Evolutionary conservation across 2,113 vertebrate genomes (phyloP).

Genomic region (Capra hircus): DNA sequence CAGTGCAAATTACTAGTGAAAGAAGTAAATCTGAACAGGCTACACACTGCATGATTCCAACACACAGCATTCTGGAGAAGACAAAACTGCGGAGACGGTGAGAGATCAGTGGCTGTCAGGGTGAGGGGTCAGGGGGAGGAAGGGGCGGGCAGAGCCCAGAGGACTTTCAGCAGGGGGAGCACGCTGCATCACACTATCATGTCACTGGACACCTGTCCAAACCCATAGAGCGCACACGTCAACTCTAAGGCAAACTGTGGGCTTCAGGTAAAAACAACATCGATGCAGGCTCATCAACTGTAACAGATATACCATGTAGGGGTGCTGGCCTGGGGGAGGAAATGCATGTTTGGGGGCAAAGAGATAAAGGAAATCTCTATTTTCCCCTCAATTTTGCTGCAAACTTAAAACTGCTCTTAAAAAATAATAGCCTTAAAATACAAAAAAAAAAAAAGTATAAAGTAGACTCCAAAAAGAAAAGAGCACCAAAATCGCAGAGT

Average conservation of each 20-base stretch:
- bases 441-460: not conserved
- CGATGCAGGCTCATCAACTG: rapidly evolving
- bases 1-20: not conserved
- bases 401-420: not conserved
- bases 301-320: not conserved
- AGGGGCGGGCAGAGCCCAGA: not conserved
- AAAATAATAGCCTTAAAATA: not conserved
- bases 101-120: not conserved
- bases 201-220: not conserved
- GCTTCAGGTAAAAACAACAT: too few relatives aligned
- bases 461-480: not conserved
- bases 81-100: not conserved
- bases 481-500: not conserved
- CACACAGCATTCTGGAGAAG: not conserved
- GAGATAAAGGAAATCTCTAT: too few relatives aligned
- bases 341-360: too few relatives aligned
- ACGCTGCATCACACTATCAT: rapidly evolving
- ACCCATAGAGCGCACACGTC: rapidly evolving
- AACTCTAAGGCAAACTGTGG: not conserved
- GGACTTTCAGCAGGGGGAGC: not conserved
- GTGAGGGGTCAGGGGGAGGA: rapidly evolving
- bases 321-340: not conserved
- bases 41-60: not conserved
- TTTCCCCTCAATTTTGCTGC: not conserved
- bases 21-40: not conserved